Conservation (phyloP, 1,140 invertebrate species). For the Whitmania pigra region DNA sequence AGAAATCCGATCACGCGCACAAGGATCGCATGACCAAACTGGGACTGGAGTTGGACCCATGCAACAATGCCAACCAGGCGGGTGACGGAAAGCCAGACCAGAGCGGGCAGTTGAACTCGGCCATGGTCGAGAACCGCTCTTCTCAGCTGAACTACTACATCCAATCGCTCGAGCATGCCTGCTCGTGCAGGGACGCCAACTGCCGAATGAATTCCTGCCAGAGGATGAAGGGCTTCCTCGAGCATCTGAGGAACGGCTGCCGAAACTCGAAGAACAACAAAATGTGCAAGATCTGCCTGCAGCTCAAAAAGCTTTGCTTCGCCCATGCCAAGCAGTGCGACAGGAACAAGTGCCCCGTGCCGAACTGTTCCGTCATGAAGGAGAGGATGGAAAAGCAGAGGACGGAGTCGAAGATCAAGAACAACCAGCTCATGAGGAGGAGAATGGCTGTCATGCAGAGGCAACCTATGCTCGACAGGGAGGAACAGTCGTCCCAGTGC, state of each 20-base stretch:
- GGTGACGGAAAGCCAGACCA: conserved; percentile 64
- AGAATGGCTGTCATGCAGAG: conserved; percentile 60
- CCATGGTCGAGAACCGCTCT: conserved; percentile 67
- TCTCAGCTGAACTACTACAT: conserved; percentile 48
- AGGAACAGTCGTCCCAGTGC: conserved; percentile 26
- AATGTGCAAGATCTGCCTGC: conserved; percentile 94
- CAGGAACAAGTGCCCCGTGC: conserved; percentile 79
- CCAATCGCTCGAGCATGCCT: conserved; percentile 9
- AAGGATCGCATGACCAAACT: conserved; percentile 77
- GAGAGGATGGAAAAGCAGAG: conserved; percentile 93
- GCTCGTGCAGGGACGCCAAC: conserved; percentile 17
- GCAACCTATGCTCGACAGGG: conserved; percentile 20
- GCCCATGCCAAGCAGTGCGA: conserved; percentile 98
- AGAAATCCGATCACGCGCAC: conserved; percentile 85
- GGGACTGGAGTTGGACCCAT: conserved; percentile 70
- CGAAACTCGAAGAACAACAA: conserved; percentile 90
- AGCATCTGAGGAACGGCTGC: conserved; percentile 85
- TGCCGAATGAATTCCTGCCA: conserved; percentile 10
- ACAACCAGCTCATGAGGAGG: conserved; percentile 65
- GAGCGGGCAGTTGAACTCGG: conserved; percentile 48
- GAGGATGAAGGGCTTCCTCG: conserved; percentile 69
- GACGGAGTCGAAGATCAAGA: conserved; percentile 74
- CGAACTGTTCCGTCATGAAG: conserved; percentile 95
- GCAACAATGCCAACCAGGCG: conserved; percentile 47
- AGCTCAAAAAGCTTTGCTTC: conserved; percentile 90